phyloP scores from a whole-genome alignment of 2,888 invertebrate species.

The Tinea semifulvella region DNA sequence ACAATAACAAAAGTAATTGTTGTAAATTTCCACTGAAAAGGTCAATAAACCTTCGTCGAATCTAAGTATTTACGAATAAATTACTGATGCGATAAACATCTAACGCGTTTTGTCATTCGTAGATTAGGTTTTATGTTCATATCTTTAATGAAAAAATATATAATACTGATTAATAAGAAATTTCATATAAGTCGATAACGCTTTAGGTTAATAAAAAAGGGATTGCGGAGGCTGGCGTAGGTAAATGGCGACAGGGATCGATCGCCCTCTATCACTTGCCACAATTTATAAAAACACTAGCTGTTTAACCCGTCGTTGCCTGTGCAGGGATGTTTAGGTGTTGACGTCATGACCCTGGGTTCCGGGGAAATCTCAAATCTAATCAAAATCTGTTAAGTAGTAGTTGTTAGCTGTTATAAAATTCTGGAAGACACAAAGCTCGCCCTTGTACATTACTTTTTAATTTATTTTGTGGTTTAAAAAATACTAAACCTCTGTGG shows the following conservation, averaged over 20 bases:
- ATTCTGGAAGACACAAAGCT: no score
- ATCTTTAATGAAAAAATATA: neutral
- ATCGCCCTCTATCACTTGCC: slow-evolving; percentile 1
- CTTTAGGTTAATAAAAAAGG: slow-evolving; percentile 8
- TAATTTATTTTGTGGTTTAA: no score
- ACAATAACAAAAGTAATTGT: slow-evolving; percentile 3
- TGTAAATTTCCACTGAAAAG: slow-evolving; percentile 8
- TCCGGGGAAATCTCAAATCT: no score
- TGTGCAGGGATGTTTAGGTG: no score
- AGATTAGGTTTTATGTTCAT: slow-evolving; percentile 1
- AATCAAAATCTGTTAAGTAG: no score
- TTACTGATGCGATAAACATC: neutral
- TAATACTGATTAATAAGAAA: slow-evolving; percentile 1
- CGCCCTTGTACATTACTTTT: no score
- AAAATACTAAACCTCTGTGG: no score
- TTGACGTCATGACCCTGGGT: no score
- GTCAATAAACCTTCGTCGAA: neutral
- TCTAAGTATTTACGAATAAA: slow-evolving; percentile 2
- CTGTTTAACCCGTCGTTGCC: no score
- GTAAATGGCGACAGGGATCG: slow-evolving; percentile 8
- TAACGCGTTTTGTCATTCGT: neutral
- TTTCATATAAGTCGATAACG: slow-evolving; percentile 8
- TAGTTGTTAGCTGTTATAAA: no score
- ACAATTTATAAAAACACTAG: slow-evolving; percentile 2
- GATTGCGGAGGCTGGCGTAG: neutral